Evolutionary conservation across 2,113 vertebrate genomes (phyloP).

Genomic region (Acanthisitta chloris): DNA sequence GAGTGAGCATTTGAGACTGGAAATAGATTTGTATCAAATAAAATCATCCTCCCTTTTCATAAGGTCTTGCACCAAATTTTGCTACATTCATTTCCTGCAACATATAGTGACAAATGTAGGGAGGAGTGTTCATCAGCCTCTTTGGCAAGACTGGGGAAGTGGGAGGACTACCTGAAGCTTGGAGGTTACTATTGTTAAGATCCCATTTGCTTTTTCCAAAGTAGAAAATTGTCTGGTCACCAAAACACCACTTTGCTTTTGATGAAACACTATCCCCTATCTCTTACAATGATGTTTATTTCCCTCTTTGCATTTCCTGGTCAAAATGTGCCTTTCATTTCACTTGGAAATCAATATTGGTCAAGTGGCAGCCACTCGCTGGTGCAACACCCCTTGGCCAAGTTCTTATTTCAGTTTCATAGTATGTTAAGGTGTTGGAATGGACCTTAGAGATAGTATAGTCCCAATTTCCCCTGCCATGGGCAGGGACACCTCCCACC

Average conservation of each 20-base stretch:
- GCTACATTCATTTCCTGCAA: not conserved
- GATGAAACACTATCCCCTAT: not conserved
- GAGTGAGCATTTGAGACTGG: not conserved
- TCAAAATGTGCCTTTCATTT: not conserved
- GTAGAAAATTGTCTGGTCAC: not conserved
- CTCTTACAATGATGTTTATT: not conserved
- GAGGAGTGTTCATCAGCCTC: not conserved
- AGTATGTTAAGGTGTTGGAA: too few species aligned
- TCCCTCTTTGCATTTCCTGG: not conserved
- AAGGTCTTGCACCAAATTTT: not conserved
- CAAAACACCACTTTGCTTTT: not conserved
- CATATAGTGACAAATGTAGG: not conserved
- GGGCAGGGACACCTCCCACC: too few species aligned
- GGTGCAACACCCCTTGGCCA: not conserved
- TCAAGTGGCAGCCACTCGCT: not conserved
- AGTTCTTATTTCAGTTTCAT: too few species aligned
- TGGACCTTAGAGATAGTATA: too few species aligned
- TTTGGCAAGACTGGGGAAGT: not conserved
- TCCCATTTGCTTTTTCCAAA: not conserved
- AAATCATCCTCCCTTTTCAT: not conserved
- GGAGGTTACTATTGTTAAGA: not conserved
- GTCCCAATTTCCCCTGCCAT: too few species aligned
- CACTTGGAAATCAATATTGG: not conserved
- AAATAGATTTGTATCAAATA: not conserved
- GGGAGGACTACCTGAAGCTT: not conserved